Conservation (phyloP, 2,113 vertebrate species). For the Gymnocephalus cernua region DNA sequence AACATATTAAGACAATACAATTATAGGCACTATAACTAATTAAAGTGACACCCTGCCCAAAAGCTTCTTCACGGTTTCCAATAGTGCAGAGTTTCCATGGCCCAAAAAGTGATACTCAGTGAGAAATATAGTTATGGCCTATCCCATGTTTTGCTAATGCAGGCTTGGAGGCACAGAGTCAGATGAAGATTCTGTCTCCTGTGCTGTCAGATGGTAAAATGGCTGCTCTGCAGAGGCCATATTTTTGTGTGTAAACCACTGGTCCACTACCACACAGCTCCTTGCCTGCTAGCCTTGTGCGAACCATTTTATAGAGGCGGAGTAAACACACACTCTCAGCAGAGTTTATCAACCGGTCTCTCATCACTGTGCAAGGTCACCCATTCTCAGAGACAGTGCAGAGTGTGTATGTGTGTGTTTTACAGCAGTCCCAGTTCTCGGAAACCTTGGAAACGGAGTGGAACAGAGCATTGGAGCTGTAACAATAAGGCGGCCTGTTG, state of each 20-base stretch:
- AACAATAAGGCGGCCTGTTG: slow-evolving; percentile 75
- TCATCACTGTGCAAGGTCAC: slow-evolving; percentile 74
- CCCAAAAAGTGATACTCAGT: not conserved
- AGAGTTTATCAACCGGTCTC: slow-evolving; percentile 67
- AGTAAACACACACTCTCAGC: slow-evolving; percentile 50
- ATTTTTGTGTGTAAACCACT: slow-evolving; percentile 15
- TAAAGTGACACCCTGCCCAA: not conserved
- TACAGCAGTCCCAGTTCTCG: slow-evolving; percentile 1
- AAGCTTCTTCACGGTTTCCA: not conserved
- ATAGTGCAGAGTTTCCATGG: too few species aligned
- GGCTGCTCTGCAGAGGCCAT: slow-evolving; percentile 34
- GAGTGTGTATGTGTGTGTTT: slow-evolving; percentile 30
- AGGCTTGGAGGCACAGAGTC: slow-evolving; percentile 12
- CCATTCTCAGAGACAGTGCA: slow-evolving; percentile 42
- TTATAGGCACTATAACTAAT: not conserved
- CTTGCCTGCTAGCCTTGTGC: slow-evolving; percentile 19
- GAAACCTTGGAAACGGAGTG: slow-evolving; percentile 60
- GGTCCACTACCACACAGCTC: slow-evolving; percentile 1
- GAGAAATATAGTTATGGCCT: slow-evolving; percentile 8
- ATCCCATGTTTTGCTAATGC: not conserved
- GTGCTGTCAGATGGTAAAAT: slow-evolving; percentile 46
- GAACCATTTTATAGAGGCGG: slow-evolving; percentile 44
- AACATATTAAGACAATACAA: not conserved
- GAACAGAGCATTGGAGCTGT: slow-evolving; percentile 55
- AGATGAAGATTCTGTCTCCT: slow-evolving; percentile 8